These are phyloP conservation scores for Benitochromis conjunctus DNA, from an alignment of 2,113 vertebrate species.

Conservation along the genomic window DNA sequence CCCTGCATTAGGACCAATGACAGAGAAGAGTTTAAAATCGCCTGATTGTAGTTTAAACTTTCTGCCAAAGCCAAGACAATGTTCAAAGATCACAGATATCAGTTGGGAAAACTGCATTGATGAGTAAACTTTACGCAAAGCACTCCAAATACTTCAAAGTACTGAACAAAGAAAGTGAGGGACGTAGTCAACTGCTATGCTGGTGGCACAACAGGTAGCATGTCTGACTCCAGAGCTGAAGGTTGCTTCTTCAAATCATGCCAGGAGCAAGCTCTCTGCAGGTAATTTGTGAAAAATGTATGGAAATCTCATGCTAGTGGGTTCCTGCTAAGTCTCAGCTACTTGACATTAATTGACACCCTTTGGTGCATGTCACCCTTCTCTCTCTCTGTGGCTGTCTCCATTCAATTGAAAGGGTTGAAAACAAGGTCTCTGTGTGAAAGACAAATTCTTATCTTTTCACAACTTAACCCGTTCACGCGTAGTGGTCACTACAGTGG, in stretches of 20 bases:
- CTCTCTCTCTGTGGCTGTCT: not conserved
- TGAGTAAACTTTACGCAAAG: not conserved
- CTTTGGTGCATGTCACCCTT: not conserved
- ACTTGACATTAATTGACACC: not conserved
- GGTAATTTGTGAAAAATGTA: not conserved
- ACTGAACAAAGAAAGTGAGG: not conserved
- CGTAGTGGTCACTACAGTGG: too few relatives aligned
- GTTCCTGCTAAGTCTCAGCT: not conserved
- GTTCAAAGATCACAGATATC: not conserved
- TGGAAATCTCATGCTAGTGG: not conserved
- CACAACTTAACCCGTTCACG: not conserved
- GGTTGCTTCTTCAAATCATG: not conserved
- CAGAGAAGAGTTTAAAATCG: constrained; percentile 16
- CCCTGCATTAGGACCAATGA: constrained; percentile 39
- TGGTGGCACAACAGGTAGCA: not conserved
- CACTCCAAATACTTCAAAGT: not conserved
- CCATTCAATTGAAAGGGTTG: not conserved
- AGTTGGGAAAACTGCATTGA: not conserved
- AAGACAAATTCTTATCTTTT: not conserved
- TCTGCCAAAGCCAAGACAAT: not conserved
- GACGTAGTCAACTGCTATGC: not conserved
- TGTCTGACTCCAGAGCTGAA: not conserved
- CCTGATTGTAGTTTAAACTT: not conserved
- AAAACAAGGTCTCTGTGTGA: not conserved
- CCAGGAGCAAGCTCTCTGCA: not conserved